A percentile compares a stretch with the other conserved stretches of the same genome.
Evolutionary conservation across 2,113 vertebrate genomes (phyloP).

Genomic region (Illadopsis cleaveri): DNA sequence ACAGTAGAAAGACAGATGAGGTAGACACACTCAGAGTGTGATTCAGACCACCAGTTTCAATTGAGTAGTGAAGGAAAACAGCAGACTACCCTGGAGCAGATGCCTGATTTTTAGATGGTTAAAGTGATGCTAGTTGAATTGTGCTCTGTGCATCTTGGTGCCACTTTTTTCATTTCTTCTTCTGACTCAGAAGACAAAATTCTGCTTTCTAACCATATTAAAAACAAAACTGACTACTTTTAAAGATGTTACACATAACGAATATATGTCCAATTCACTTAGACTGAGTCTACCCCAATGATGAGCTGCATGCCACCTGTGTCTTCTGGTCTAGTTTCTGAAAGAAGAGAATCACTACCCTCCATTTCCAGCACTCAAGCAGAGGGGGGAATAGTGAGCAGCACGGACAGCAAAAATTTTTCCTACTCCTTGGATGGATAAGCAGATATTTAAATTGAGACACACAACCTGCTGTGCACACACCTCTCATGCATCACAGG

Average conservation of each 20-base stretch:
- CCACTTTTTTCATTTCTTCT: background rate
- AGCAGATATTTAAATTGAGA: background rate
- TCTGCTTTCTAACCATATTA: background rate
- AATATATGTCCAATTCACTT: background rate
- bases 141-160: background rate
- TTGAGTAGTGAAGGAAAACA: background rate
- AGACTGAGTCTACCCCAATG: background rate
- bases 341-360: background rate
- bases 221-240: background rate
- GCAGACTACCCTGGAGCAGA: background rate
- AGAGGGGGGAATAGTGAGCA: background rate
- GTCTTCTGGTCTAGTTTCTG: background rate
- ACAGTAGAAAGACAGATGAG: background rate
- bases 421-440: background rate
- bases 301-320: background rate
- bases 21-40: background rate
- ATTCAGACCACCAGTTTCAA: background rate
- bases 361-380: background rate
- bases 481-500: fast-evolving
- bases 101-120: background rate
- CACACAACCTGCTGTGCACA: background rate
- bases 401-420: background rate
- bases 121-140: background rate
- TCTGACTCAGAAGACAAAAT: background rate
- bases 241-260: fast-evolving